Percentiles rank a stretch among this genome's conserved stretches.
Evolutionary conservation across 1,140 invertebrate genomes (phyloP).

Genomic region (Lasioglossum albipes): DNA sequence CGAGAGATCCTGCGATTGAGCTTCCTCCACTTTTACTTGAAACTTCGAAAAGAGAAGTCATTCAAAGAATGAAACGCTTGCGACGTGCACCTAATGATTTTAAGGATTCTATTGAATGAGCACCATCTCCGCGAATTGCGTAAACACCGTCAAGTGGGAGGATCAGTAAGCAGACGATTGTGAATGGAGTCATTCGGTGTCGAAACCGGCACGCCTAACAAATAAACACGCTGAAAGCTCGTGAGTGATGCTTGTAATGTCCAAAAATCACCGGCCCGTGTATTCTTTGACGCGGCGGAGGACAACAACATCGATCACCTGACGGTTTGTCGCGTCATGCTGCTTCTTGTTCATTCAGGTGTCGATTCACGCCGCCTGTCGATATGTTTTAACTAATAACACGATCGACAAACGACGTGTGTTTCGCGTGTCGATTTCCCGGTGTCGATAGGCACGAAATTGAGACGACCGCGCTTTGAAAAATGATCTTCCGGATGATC

Average conservation of each 20-base stretch:
- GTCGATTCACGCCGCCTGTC: conserved; percentile 65
- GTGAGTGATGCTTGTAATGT: conserved; percentile 35
- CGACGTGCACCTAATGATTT: too few relatives aligned
- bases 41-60: too few relatives aligned
- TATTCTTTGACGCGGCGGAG: conserved; percentile 31
- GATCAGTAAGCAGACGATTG: background rate
- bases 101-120: background rate
- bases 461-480: background rate
- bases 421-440: background rate
- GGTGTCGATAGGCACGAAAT: background rate
- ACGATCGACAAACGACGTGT: conserved; percentile 2
- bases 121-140: background rate
- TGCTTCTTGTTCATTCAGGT: conserved; percentile 60
- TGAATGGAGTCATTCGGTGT: background rate
- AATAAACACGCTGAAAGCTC: conserved; percentile 22
- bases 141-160: background rate
- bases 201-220: background rate
- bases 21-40: too few relatives aligned
- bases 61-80: too few relatives aligned
- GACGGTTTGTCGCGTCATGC: conserved; percentile 69
- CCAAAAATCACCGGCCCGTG: conserved; percentile 40
- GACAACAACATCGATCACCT: conserved; percentile 69
- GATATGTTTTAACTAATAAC: conserved; percentile 61
- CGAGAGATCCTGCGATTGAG: too few relatives aligned
- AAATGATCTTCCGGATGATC: background rate